These are phyloP conservation scores for Desmophyllum pertusum DNA, from an alignment of 92 coral and sea anemone species.

Conservation along the genomic window DNA sequence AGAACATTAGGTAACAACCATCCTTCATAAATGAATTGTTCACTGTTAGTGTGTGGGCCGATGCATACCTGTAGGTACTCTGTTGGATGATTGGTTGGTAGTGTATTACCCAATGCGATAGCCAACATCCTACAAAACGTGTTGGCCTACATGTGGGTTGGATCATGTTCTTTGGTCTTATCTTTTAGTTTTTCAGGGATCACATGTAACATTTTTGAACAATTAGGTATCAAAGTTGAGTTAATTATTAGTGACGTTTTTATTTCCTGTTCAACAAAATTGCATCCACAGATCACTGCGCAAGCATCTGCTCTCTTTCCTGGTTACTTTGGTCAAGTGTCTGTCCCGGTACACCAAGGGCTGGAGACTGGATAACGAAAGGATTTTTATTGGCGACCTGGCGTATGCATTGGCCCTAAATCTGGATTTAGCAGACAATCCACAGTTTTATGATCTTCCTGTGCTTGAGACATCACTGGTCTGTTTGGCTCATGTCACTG, in stretches of 20 bases:
- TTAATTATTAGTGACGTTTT: neutral
- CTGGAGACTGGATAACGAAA: conserved; percentile 87
- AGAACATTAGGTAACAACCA: neutral
- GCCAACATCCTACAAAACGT: neutral
- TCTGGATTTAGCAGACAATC: conserved; percentile 92
- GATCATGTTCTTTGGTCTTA: no score
- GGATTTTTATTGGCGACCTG: conserved; percentile 89
- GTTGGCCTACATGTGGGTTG: no score
- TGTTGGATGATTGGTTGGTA: neutral
- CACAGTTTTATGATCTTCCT: conserved; percentile 94
- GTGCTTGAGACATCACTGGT: conserved; percentile 87
- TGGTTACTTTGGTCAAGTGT: conserved; percentile 57
- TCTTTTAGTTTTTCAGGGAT: neutral
- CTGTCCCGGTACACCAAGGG: conserved; percentile 63
- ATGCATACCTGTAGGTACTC: neutral
- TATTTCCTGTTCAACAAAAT: neutral
- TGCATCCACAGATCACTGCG: conserved; percentile 69
- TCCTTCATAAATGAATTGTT: neutral
- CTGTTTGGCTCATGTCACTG: conserved; percentile 82
- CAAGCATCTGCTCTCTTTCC: conserved; percentile 74
- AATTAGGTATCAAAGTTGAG: neutral
- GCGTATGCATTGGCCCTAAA: conserved; percentile 82
- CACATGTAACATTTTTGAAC: neutral
- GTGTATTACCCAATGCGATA: neutral
- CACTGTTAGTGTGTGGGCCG: neutral